Percentiles rank a stretch among this genome's conserved stretches.
These are phyloP conservation scores for Heliconius melpomene DNA, from an alignment of 1,140 invertebrate species.

Conservation along the genomic window DNA sequence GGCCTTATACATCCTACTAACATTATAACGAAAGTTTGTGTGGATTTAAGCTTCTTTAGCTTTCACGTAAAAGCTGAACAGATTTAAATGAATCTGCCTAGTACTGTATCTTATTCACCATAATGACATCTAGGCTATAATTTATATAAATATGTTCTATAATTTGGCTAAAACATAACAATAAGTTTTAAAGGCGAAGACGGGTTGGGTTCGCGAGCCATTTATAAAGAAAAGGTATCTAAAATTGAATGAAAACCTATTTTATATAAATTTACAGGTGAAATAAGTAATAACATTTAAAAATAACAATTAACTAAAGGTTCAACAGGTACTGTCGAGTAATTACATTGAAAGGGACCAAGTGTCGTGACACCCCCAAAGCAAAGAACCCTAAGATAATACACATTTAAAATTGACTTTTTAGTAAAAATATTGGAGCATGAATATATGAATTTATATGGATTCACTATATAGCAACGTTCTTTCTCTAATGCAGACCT, in stretches of 20 bases:
- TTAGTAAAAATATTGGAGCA: background rate
- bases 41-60: no score
- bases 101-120: no score
- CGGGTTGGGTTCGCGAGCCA: no score
- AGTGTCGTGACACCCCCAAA: background rate
- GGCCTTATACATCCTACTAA: no score
- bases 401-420: background rate
- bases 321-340: background rate
- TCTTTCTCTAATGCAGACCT: background rate
- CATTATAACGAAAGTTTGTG: no score
- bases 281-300: background rate
- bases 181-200: no score
- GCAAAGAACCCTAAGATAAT: conserved; percentile 2
- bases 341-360: background rate
- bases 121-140: no score
- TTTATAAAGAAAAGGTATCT: background rate
- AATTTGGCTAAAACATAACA: no score
- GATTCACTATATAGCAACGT: background rate
- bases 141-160: no score
- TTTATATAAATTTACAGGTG: background rate
- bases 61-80: no score
- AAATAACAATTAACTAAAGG: background rate
- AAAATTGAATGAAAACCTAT: background rate
- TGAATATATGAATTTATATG: background rate
- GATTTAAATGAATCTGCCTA: no score